phyloP scores from a whole-genome alignment of 1,140 invertebrate species.

The Ips typographus region DNA sequence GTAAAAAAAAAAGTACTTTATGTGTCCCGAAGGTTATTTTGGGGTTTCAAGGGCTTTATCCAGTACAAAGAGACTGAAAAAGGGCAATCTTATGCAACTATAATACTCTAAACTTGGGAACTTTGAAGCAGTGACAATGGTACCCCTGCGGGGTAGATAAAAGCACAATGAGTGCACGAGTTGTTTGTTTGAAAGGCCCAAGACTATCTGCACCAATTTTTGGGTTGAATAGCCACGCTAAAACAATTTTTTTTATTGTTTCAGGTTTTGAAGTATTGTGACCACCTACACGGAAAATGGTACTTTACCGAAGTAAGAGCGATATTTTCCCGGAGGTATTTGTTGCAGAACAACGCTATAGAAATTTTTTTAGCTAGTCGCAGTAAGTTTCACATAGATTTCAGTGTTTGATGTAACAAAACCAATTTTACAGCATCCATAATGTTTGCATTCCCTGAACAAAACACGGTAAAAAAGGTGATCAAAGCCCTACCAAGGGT shows the following conservation, averaged over 20 bases:
- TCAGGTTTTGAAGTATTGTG: slow-evolving; percentile 85
- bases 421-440: slow-evolving; percentile 80
- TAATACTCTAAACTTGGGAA: no score
- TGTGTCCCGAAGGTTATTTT: no score
- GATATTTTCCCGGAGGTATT: slow-evolving; percentile 94
- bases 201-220: no score
- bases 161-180: no score
- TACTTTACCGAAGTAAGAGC: slow-evolving; percentile 98
- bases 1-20: no score
- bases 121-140: no score
- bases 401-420: not conserved
- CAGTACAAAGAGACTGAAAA: no score
- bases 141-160: no score
- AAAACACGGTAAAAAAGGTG: slow-evolving; percentile 96
- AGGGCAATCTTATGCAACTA: no score
- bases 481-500: slow-evolving; percentile 96
- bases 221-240: no score
- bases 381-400: slow-evolving; percentile 70
- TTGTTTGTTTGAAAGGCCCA: no score
- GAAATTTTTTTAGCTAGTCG: slow-evolving; percentile 98
- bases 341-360: slow-evolving; percentile 95
- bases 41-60: no score
- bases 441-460: slow-evolving; percentile 97
- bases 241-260: slow-evolving; percentile 17
- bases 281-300: slow-evolving; percentile 98